Base-by-base conservation (phyloP, 2,113 vertebrate species). In the Python bivittatus region DNA sequence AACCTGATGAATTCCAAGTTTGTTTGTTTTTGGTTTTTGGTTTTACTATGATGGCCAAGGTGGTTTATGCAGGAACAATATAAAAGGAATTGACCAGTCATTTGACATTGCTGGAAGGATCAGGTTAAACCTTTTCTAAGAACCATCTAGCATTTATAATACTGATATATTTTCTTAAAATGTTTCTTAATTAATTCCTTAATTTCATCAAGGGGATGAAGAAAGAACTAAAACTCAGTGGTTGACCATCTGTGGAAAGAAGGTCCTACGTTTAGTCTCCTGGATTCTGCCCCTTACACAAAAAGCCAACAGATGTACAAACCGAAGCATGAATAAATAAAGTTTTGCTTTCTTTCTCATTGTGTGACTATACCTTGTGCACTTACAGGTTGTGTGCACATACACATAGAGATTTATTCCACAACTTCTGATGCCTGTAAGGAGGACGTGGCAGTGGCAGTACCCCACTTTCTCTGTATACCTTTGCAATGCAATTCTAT, bases 11-110 rank as follows among this genome's bases (percentile, higher is more conserved):
- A 38, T 15, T 3, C 10, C 54, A 88, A 29, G 5, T 48, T 1
- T 58, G 56, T 58, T 6, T 58, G 56, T 58, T 6, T 58, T 3
- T 58, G 56, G 9, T 58, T 4, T 58, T 1, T 20, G 20, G n/a
- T n/a, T 20, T 8, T 64, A 27, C 61, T 68, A 68, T n/a, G 61
- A 48, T 25, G 42, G 17, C 83, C 90, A 12, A 29, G 42, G 25
- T 33, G 27, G 15, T 9, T 60, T 85, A 60, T 85, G 17, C 27
- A 60, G 56, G 27, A 61, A 17, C 29, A 38, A 23, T 54, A 54
- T 53, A 53, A 90, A 90, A 90, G 53, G n/a, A 90, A 90, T 90
- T 79, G 23, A 79, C 64, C 33, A 79, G 38, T 52, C 60, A 61
- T n/a, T 48, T n/a, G 29, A 29, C 7, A 58, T 53, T n/a, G 6